Conservation (phyloP, 2,888 invertebrate genomes). For the Chrysodeixis includens region DNA sequence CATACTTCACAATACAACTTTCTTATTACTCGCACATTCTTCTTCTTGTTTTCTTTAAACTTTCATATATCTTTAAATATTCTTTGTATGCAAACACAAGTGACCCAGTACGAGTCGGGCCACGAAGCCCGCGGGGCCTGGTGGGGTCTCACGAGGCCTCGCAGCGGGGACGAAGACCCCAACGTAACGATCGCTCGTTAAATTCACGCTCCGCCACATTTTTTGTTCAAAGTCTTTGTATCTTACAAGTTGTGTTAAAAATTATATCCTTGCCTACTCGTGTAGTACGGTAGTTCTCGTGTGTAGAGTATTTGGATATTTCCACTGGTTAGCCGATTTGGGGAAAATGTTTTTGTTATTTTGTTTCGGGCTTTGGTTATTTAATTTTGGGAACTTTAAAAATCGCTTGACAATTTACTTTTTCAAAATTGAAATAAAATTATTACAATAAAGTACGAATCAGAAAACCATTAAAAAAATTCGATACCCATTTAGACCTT, state of each 20-base stretch:
- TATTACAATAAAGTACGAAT: too few species aligned
- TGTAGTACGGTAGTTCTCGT: not conserved
- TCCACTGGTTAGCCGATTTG: not conserved
- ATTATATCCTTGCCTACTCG: slow-evolving; percentile 5
- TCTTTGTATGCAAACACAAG: too few species aligned
- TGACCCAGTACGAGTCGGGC: not conserved
- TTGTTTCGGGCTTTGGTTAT: too few species aligned
- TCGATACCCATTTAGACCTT: too few species aligned
- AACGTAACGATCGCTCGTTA: slow-evolving; percentile 49
- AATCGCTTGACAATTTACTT: too few species aligned
- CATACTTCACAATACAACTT: too few species aligned
- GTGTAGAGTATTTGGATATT: not conserved
- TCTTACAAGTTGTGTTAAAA: slow-evolving; percentile 50
- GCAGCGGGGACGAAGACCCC: slow-evolving; percentile 17
- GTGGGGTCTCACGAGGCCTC: not conserved
- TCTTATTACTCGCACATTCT: too few species aligned
- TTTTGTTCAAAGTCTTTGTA: slow-evolving; percentile 53
- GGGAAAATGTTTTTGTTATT: not conserved
- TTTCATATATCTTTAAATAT: too few species aligned
- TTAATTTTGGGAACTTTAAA: too few species aligned
- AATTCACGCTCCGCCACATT: slow-evolving; percentile 53
- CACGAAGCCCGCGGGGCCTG: not conserved
- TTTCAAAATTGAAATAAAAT: too few species aligned
- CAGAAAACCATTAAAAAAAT: too few species aligned
- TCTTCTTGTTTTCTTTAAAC: too few species aligned